phyloP scores from a whole-genome alignment of 2,797 vertebrate genomes.

The Odontamblyopus lacepedii region DNA sequence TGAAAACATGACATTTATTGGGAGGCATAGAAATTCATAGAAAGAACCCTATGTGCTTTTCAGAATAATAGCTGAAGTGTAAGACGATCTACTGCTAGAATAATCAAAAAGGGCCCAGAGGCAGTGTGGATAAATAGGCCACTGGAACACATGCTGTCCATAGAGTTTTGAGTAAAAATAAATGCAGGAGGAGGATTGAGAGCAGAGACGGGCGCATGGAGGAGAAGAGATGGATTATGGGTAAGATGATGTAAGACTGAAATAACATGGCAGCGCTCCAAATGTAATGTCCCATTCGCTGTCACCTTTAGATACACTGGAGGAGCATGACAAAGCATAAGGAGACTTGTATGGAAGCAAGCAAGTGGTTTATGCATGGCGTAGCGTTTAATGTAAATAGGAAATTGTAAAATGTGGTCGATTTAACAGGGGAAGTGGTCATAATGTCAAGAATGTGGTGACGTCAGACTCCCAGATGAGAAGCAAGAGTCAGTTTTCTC shows the following conservation, averaged over 20 bases:
- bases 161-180: conserved; percentile 64
- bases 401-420: neutral
- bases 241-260: conserved; percentile 40
- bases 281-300: conserved; percentile 57
- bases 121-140: conserved; percentile 67
- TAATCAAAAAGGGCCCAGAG: conserved; percentile 57
- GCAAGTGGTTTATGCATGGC: neutral
- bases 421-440: neutral
- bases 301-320: conserved; percentile 47
- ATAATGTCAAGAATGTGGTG: neutral
- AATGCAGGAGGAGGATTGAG: conserved; percentile 45
- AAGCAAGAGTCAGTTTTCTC: too few relatives aligned
- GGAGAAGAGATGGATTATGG: conserved; percentile 31
- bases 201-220: conserved; percentile 28
- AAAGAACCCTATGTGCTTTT: conserved; percentile 67
- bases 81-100: conserved; percentile 61
- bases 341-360: neutral
- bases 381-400: neutral
- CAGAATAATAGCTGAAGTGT: conserved; percentile 57
- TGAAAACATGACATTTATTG: conserved; percentile 21
- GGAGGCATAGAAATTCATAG: conserved; percentile 42
- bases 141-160: conserved; percentile 66
- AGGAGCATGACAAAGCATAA: neutral
- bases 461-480: too few relatives aligned
- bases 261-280: conserved; percentile 30